Conservation (phyloP, 2,113 vertebrate species). For the Gnathonemus echidnorhynchus region DNA sequence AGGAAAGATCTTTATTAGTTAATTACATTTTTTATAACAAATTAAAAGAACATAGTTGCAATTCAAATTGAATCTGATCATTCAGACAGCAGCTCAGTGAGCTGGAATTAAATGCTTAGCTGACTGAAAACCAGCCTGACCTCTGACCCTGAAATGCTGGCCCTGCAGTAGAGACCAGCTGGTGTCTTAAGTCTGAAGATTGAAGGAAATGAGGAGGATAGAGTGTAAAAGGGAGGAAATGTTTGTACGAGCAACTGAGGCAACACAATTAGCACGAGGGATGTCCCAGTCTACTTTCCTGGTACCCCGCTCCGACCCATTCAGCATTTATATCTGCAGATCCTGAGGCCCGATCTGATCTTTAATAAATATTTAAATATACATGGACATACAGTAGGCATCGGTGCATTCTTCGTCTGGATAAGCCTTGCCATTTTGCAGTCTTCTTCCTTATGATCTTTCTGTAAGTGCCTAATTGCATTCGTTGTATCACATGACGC, state of each 20-base stretch:
- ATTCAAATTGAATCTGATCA: background rate
- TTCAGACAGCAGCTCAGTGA: background rate
- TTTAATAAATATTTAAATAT: background rate
- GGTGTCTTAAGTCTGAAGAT: background rate
- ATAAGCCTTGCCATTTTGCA: background rate
- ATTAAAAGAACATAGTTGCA: background rate
- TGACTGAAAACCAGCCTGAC: background rate
- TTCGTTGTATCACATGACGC: background rate
- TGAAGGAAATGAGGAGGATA: background rate
- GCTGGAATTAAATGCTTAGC: background rate
- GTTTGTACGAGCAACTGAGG: background rate
- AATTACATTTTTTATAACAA: background rate
- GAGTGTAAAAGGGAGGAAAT: background rate
- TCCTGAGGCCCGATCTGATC: background rate
- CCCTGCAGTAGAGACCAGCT: background rate
- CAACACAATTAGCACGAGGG: background rate
- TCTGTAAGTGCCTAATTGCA: background rate
- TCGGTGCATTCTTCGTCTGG: background rate
- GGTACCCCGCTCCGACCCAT: background rate
- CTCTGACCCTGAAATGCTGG: background rate
- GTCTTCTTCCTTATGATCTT: background rate
- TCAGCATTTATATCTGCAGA: background rate
- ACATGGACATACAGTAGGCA: background rate
- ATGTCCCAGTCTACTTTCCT: background rate
- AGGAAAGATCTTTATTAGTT: background rate